These are phyloP conservation scores for Poecilia velifera DNA, from an alignment of 2,797 vertebrate genomes.

Conservation along the genomic window DNA sequence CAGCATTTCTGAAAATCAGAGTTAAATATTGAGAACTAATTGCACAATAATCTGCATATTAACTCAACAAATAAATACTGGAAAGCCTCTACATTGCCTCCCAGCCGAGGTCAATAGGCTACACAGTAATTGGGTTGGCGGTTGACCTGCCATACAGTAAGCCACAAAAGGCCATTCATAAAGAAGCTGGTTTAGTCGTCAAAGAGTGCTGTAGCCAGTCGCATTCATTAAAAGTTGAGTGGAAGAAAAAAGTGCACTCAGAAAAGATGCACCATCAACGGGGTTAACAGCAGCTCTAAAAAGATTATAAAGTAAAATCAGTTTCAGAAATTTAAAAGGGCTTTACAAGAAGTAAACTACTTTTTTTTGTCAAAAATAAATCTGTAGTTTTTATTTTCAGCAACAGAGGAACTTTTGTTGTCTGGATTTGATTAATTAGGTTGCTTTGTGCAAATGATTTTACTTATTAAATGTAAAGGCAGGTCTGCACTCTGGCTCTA, in stretches of 20 bases:
- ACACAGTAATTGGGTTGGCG: neutral
- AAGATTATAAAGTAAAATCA: neutral
- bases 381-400: neutral
- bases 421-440: slow-evolving; percentile 11
- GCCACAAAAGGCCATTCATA: neutral
- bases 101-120: neutral
- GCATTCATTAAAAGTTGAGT: neutral
- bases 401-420: slow-evolving; percentile 2
- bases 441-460: slow-evolving; percentile 6
- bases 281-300: neutral
- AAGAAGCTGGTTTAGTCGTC: neutral
- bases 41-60: neutral
- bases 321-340: neutral
- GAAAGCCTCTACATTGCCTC: neutral
- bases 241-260: neutral
- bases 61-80: neutral
- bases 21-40: neutral
- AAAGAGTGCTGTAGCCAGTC: neutral
- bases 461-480: slow-evolving; percentile 45
- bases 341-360: neutral
- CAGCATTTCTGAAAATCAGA: neutral
- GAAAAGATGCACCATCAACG: neutral
- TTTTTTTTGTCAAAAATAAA: neutral
- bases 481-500: slow-evolving; percentile 60
- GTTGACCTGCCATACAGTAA: neutral